Base-by-base conservation (phyloP, 2,113 vertebrate species). In the Vidua macroura region DNA sequence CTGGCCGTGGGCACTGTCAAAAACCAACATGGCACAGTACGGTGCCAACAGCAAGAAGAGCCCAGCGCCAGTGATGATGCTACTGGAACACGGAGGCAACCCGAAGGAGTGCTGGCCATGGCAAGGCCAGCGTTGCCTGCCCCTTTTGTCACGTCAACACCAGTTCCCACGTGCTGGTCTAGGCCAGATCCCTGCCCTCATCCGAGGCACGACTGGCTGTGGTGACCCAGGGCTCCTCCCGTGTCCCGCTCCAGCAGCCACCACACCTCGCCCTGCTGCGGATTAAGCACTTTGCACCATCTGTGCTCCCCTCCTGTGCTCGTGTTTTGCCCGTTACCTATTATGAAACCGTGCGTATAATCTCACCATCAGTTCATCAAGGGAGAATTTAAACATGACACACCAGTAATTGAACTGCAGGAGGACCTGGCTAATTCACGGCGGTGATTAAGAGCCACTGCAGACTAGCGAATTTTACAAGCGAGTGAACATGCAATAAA, bases 391-490 rank as follows among this genome's bases (percentile, higher is more conserved):
- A 86, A 95, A 96, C 94, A 89, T 81, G 94, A 95, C 94, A 87
- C 39, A 75, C 81, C n/a, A 70, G 93, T 95, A 95, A 96, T 95
- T 96, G 96, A 95, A 78, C 88, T 75, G 63, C 86, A 76, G 94
- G 66, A 95, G 93, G 91, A 89, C 74, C 96, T 87, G 93, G 92
- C 96, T 95, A 95, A 97, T 97, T 92, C 89, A 23, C 24, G 56
- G 53, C 28, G 22, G 44, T 86, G 91, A 94, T 92, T 70, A 92
- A 95, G 89, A 92, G 95, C 83, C 96, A 76, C 91, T 62, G 93
- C 94, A 95, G 94, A 92, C 91, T 53, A 52, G 89, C 66, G 41
- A 33, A 87, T 95, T 96, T 96, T 86, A 94, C 94, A 84, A 91
- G 94, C 30, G 56, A 95, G 83, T 70, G 91, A 88, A 82, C 92